Evolutionary conservation across 2,113 vertebrate species (phyloP), one percentile per base, ranked within the genome.

Genomic region (Micromys minutus): DNA sequence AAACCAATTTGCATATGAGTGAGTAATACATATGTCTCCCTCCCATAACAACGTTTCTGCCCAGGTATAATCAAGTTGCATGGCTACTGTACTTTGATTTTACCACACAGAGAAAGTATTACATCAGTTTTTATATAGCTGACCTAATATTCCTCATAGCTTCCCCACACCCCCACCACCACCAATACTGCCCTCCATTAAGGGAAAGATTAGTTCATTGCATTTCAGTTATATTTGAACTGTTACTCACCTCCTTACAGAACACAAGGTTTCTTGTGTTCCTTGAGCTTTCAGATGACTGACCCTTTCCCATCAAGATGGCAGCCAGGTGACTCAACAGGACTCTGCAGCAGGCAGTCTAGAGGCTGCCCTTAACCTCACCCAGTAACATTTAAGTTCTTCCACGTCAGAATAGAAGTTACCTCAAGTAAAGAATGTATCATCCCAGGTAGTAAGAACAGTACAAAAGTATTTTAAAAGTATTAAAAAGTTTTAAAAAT

Each of bases 1-100:
- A 97, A 93, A 86, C 90, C 80, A 81, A 96, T 97, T 97, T 97
- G 95, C 94, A 17, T 26, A 22, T 24, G 9, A 87, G 80, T 76
- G 75, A 93, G 17, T 72, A 39, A 89, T 10, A 1, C 67, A 47
- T 39, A 69, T 13, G 76, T 67, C 1, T 39, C 83, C 45, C 55
- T 80, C 61, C 45, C 36, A 4, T 74, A 47, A 67, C 65, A 80
- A 36, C 77, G 1, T 42, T 12, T 34, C n/a, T 5, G 45, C 45
- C 69, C 72, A 17, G 45, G 19, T 50, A 57, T 16, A 29, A 71
- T n/a, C 29, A 69, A 84, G 42, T 26, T 31, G 36, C 74, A 26
- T 22, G 39, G 52, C 45, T 17, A 50, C 4, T 61, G 77, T 15
- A 8, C 67, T 24, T 13, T 9, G 24, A 31, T 39, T 67, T 17